These are phyloP conservation scores for Neodon shergylaensis DNA, from an alignment of 2,113 vertebrate genomes.

Conservation along the genomic window DNA sequence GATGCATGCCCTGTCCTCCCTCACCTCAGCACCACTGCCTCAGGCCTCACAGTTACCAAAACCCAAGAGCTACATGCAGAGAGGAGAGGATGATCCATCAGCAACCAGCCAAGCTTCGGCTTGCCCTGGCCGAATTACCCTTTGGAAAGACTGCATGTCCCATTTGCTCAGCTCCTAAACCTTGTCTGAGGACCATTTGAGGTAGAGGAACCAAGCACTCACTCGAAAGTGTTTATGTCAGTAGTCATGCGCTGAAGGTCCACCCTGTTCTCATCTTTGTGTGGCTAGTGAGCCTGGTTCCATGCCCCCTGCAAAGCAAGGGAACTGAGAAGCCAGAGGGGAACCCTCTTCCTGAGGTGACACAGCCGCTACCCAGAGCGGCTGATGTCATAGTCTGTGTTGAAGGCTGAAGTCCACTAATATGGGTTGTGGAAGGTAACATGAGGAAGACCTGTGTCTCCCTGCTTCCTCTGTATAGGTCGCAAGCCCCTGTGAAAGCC, in stretches of 20 bases:
- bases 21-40: no score
- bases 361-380: not conserved
- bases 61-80: not conserved
- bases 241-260: not conserved
- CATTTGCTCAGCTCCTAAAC: not conserved
- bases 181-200: accelerated
- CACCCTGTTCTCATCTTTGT: not conserved
- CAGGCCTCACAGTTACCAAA: not conserved
- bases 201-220: not conserved
- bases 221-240: not conserved
- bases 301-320: not conserved
- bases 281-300: not conserved
- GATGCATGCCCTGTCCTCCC: no score
- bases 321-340: not conserved
- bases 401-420: not conserved
- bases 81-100: no score
- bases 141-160: not conserved
- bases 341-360: not conserved
- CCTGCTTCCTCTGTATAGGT: not conserved
- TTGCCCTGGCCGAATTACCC: not conserved
- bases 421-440: no score
- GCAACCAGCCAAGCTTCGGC: not conserved
- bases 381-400: not conserved
- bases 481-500: not conserved
- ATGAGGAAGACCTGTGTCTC: not conserved